Evolutionary conservation across 2,113 vertebrate genomes (phyloP), one percentile per base, ranked within the genome.

Genomic region (Pteruthius melanotis): DNA sequence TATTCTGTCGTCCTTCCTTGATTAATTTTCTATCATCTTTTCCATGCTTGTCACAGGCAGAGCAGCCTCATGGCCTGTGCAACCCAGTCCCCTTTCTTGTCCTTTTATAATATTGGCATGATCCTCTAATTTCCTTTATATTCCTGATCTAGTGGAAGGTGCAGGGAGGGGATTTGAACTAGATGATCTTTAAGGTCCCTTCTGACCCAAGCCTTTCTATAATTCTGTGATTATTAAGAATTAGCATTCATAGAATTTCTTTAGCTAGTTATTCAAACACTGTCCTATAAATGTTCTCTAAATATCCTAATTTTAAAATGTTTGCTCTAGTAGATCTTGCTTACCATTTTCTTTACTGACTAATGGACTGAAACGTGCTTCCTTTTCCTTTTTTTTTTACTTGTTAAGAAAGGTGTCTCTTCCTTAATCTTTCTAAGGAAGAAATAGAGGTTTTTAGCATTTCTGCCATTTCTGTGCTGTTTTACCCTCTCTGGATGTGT

Each of bases 11-110:
- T 37, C 20, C 18, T 26, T 35, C 33, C 16, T 28, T 28, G 37
- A 24, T 65, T 69, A 27, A 40, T 72, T 61, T 89, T 37, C 23
- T 68, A 8, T n/a, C 31, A 19, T 9, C 9, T 74, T 72, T 37
- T 61, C 22, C 20, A 5, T 40, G 49, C 49, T 71, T 74, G 31
- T 40, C 17, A 16, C 4, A 6, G 65, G 15, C 15, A 4, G 15
- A 70, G 45, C 37, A 39, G 42, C 10, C 20, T 56, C 0, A 0
- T 39, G 47, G 7, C 37, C 26, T 35, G 3, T 5, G 16, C 44
- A 45, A 5, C 14, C 10, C 0, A 0, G 4, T 39, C 53, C 3
- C 6, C 5, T 37, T 22, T 24, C 27, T 54, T 35, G 20, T 47
- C 15, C 6, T 76, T 60, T 49, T 40, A 31, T 24, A 44, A 30